Percentiles rank a stretch among this genome's conserved stretches.
phyloP scores from a whole-genome alignment of 2,888 invertebrate species.

The Tipula lateralis region DNA sequence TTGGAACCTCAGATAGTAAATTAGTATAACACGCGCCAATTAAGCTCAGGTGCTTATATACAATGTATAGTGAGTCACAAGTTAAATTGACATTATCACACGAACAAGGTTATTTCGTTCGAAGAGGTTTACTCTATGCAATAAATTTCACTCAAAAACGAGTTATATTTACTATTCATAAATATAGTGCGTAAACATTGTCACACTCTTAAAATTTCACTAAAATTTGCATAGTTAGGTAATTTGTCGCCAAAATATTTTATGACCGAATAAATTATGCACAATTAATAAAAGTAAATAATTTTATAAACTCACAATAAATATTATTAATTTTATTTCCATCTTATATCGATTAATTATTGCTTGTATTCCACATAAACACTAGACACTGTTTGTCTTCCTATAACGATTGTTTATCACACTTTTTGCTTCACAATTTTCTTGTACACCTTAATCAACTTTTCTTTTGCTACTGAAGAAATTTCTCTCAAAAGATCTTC shows the following conservation, averaged over 20 bases:
- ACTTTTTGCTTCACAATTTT: neutral
- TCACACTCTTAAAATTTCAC: neutral
- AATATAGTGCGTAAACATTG: too few relatives aligned
- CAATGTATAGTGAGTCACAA: too few relatives aligned
- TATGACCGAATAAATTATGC: neutral
- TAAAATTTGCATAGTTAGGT: neutral
- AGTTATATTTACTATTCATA: too few relatives aligned
- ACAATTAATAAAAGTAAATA: neutral
- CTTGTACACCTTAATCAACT: constrained; percentile 3
- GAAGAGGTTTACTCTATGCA: too few relatives aligned
- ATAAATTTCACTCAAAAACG: too few relatives aligned
- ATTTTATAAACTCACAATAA: neutral
- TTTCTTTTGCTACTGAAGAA: constrained; percentile 26
- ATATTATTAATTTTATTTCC: neutral
- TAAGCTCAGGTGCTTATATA: too few relatives aligned
- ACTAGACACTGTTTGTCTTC: neutral
- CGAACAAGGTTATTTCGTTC: too few relatives aligned
- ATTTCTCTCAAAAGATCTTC: constrained; percentile 28
- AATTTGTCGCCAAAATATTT: neutral
- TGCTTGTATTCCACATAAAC: neutral
- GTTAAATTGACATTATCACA: too few relatives aligned
- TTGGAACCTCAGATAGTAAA: too few relatives aligned
- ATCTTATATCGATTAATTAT: neutral
- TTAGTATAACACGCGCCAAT: too few relatives aligned
- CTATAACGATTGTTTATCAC: neutral